phyloP scores from a whole-genome alignment of 2,797 vertebrate genomes.

The Eutrigla gurnardus region DNA sequence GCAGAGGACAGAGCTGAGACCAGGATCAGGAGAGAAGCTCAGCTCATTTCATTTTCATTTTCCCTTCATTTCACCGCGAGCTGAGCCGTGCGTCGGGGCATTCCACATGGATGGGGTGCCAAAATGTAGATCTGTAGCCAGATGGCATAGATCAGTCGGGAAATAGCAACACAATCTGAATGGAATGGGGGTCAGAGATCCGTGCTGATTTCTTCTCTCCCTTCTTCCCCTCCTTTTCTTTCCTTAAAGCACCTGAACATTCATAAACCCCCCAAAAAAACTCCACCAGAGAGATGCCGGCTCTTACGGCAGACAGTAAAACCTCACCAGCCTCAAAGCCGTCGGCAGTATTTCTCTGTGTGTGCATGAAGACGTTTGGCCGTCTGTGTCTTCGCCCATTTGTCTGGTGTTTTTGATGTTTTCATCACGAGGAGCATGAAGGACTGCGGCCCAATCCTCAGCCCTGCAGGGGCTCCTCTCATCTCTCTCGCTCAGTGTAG shows the following conservation, averaged over 20 bases:
- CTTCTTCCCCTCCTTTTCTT: neutral
- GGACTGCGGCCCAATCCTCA: slow-evolving; percentile 64
- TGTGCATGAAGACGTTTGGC: slow-evolving; percentile 42
- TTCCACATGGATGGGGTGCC: slow-evolving; percentile 70
- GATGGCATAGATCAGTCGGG: slow-evolving; percentile 76
- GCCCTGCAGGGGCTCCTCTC: slow-evolving; percentile 70
- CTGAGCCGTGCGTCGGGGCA: slow-evolving; percentile 59
- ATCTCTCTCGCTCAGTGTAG: slow-evolving; percentile 58
- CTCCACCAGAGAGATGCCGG: slow-evolving; percentile 10
- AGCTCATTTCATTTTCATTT: slow-evolving; percentile 83
- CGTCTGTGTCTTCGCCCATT: slow-evolving; percentile 29
- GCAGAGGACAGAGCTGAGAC: slow-evolving; percentile 74
- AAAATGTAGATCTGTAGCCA: slow-evolving; percentile 74
- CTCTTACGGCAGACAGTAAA: slow-evolving; percentile 48
- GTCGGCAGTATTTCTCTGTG: slow-evolving; percentile 29
- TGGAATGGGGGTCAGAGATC: slow-evolving; percentile 61
- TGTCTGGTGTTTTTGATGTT: slow-evolving; percentile 54
- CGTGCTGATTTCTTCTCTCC: slow-evolving; percentile 31
- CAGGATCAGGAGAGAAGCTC: slow-evolving; percentile 76
- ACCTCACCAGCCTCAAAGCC: slow-evolving; percentile 41
- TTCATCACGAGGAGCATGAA: slow-evolving; percentile 63
- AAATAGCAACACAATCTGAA: slow-evolving; percentile 70
- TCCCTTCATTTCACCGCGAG: slow-evolving; percentile 73
- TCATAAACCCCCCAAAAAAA: slow-evolving; percentile 48
- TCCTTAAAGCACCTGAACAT: slow-evolving; percentile 31